A percentile compares a stretch with the other conserved stretches of the same genome.
phyloP scores from a whole-genome alignment of 2,888 invertebrate genomes.

The Ophioninae sp. region DNA sequence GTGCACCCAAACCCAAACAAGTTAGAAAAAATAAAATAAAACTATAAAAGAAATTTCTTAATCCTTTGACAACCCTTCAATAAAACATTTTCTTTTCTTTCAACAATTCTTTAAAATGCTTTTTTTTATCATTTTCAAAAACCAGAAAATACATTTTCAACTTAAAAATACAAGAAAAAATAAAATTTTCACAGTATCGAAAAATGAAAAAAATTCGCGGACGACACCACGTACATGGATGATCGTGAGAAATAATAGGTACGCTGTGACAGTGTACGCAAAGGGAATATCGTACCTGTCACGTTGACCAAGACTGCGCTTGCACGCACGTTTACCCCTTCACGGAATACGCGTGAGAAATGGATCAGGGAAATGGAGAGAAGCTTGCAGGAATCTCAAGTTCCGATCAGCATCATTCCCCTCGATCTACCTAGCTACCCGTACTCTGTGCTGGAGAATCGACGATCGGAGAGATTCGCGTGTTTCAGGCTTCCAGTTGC shows the following conservation, averaged over 20 bases:
- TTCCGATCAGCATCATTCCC: constrained; percentile 54
- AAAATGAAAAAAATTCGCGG: not conserved
- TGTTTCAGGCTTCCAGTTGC: constrained; percentile 44
- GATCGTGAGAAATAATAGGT: not conserved
- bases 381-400: constrained; percentile 55
- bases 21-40: too few relatives aligned
- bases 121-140: too few relatives aligned
- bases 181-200: not conserved
- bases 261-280: too few relatives aligned
- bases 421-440: constrained; percentile 11
- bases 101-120: too few relatives aligned
- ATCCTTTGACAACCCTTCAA: too few relatives aligned
- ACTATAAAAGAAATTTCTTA: too few relatives aligned
- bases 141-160: too few relatives aligned
- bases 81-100: too few relatives aligned
- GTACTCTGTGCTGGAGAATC: constrained; percentile 6
- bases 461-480: constrained; percentile 26
- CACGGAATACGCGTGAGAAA: constrained; percentile 47
- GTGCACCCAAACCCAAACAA: too few relatives aligned
- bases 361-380: constrained; percentile 57
- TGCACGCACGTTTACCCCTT: not conserved
- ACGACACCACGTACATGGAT: not conserved
- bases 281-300: not conserved
- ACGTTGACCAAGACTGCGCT: not conserved
- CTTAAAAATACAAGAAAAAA: too few relatives aligned